Percentiles rank a stretch among this genome's conserved stretches.
phyloP scores from a whole-genome alignment of 2,113 vertebrate species.

The Carollia perspicillata region DNA sequence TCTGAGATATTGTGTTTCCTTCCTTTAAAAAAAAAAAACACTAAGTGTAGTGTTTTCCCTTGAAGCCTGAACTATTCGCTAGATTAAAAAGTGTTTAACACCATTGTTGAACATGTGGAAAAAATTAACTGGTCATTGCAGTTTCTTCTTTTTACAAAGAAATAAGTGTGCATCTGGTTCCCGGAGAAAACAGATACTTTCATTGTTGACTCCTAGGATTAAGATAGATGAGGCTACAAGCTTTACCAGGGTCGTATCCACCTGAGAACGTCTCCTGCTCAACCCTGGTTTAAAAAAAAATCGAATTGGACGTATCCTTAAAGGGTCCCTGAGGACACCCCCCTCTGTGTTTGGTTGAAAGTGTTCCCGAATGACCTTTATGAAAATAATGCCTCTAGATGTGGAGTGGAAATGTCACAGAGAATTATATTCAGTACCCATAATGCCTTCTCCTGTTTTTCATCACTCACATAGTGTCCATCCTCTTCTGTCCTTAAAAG shows the following conservation, averaged over 20 bases:
- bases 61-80: slow-evolving; percentile 63
- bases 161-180: neutral
- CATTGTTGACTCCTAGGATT: neutral
- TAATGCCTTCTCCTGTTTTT: neutral
- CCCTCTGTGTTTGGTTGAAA: neutral
- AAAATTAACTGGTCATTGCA: slow-evolving; percentile 62
- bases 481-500: neutral
- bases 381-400: neutral
- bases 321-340: neutral
- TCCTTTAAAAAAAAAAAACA: slow-evolving; percentile 54
- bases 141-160: slow-evolving; percentile 40
- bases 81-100: slow-evolving; percentile 67
- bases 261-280: neutral
- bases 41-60: slow-evolving; percentile 67
- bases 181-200: neutral
- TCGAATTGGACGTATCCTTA: neutral
- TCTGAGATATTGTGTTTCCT: slow-evolving; percentile 71
- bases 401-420: neutral
- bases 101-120: slow-evolving; percentile 58
- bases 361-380: neutral
- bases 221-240: neutral
- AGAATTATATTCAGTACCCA: no score
- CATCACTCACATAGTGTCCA: neutral
- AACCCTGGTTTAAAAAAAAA: no score
- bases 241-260: neutral